Base-by-base conservation (phyloP, 2,113 vertebrate species). In the Scortum barcoo region DNA sequence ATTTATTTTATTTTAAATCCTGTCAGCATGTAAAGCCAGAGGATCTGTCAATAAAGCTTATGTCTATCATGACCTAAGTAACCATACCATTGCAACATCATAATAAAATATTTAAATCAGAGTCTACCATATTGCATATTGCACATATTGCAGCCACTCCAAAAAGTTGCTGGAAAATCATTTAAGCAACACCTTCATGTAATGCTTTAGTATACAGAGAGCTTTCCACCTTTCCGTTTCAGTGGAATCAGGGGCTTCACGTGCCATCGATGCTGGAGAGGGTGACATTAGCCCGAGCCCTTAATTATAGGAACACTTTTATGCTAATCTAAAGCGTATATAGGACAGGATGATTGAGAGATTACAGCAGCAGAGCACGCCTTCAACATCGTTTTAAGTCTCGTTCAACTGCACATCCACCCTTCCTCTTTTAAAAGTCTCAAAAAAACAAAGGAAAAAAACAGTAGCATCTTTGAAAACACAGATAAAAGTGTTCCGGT, bases 291-390 rank as follows among this genome's bases (percentile, higher is more conserved):
- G 71, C 57, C 72, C 68, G 42, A 38, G 44, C 65, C 36, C 17
- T 67, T 16, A 62, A 22, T 65, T 44, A 78, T 70, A 54, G 63
- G 44, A 50, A 54, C 46, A 44, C 38, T 68, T 46, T 75, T 69
- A 54, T 77, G 61, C 70, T 91, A 85, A 93, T 92, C 85, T 86
- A 72, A 61, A 88, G 72, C 53, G 48, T 78, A 76, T 84, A 87
- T 65, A 20, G 60, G 67, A 62, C 67, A 65, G 80, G 75, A 87
- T 80, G 86, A 91, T 83, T 83, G 76, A 76, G 72, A 77, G 85
- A 92, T 91, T 90, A 89, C 48, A 76, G 76, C 10, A 0, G 46
- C 70, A 72, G 19, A 78, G n/a, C 9, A 73, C 0, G 54, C 33
- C 75, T 68, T 62, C 40, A 54, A 56, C 50, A 60, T 72, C 72